These are phyloP conservation scores for Sarcophaga rosellei DNA, from an alignment of 2,888 invertebrate species.

Conservation along the genomic window DNA sequence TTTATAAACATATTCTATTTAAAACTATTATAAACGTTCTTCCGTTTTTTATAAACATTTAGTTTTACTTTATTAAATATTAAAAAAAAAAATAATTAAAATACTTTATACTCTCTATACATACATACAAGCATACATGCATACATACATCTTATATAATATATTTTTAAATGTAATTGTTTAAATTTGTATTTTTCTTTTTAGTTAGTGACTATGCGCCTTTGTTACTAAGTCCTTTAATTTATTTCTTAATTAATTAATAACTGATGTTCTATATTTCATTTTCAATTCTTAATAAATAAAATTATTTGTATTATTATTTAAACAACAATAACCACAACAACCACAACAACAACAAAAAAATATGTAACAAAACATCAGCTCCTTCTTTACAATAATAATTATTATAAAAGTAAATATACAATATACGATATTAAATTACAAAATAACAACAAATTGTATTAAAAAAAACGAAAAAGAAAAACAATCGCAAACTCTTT, in stretches of 20 bases:
- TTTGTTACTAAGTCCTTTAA: too few species aligned
- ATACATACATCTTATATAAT: too few species aligned
- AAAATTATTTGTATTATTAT: not conserved
- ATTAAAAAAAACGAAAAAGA: constrained; percentile 37
- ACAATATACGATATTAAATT: constrained; percentile 33
- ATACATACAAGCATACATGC: too few species aligned
- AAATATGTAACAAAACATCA: not conserved
- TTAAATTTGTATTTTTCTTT: constrained; percentile 45
- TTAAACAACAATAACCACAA: not conserved
- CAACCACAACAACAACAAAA: not conserved
- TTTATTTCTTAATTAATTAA: too few species aligned
- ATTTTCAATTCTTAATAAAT: constrained; percentile 38
- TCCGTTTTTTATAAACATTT: constrained; percentile 56
- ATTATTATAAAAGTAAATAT: constrained; percentile 31
- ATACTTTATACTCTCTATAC: constrained; percentile 9
- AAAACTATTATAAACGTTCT: constrained; percentile 48
- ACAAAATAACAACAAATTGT: constrained; percentile 43
- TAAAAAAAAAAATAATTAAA: not conserved
- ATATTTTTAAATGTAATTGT: constrained; percentile 45
- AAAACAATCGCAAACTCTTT: constrained; percentile 27
- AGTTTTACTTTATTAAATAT: constrained; percentile 49
- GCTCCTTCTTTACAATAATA: constrained; percentile 34
- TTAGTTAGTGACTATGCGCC: not conserved
- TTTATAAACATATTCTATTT: not conserved
- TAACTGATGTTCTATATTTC: not conserved